Conservation (phyloP, 2,113 vertebrate genomes). For the Scalopus aquaticus region DNA sequence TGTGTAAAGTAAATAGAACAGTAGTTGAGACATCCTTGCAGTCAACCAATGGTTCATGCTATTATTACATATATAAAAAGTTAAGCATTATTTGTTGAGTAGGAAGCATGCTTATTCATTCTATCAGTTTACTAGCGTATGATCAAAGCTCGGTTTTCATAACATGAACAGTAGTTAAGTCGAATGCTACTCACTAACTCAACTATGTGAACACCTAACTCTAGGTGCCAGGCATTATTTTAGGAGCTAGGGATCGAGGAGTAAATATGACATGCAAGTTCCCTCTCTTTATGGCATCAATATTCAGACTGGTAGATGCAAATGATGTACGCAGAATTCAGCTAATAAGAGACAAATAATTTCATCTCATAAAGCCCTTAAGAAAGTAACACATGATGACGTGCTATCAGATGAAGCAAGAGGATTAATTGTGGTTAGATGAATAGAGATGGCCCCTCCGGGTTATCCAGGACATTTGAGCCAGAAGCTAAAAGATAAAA, state of each 20-base stretch:
- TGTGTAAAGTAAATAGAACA: neutral
- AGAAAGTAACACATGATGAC: constrained; percentile 21
- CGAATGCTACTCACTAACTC: neutral
- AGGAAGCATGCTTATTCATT: neutral
- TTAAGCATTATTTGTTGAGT: neutral
- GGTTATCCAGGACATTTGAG: neutral
- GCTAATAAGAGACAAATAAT: neutral
- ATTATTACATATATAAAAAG: neutral
- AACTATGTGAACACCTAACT: neutral
- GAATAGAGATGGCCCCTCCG: neutral
- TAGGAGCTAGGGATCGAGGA: neutral
- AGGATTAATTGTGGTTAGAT: neutral
- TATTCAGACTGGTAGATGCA: neutral
- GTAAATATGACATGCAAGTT: neutral
- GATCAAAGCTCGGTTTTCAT: neutral
- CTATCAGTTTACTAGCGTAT: neutral
- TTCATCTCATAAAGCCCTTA: neutral
- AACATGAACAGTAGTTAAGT: neutral
- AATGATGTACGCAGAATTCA: neutral
- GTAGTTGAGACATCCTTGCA: neutral
- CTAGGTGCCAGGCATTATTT: neutral
- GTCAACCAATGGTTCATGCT: neutral
- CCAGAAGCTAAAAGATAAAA: neutral
- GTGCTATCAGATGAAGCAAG: neutral
- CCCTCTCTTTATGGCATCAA: neutral